A percentile compares a stretch with the other conserved stretches of the same genome.
Conservation (phyloP, 2,797 vertebrate genomes). For the Spinibarbus caldwelli region DNA sequence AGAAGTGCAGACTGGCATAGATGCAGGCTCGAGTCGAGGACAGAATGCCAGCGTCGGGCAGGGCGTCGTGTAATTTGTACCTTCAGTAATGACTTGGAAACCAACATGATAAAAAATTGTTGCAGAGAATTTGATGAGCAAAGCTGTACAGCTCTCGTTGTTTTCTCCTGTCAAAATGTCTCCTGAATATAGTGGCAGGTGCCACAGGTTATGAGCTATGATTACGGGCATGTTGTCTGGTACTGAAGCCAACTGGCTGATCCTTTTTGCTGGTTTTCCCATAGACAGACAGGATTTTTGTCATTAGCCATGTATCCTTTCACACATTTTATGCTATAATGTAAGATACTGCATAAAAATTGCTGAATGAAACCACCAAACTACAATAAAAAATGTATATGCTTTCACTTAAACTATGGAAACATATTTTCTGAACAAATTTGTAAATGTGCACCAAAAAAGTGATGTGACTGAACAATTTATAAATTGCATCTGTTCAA, state of each 20-base stretch:
- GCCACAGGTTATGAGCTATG: constrained; percentile 29
- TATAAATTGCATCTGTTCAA: too few relatives aligned
- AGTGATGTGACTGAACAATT: too few relatives aligned
- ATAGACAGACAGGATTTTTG: background rate
- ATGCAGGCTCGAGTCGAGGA: constrained; percentile 27
- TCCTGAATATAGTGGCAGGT: constrained; percentile 27
- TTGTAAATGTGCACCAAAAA: too few relatives aligned
- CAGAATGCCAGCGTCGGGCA: constrained; percentile 17
- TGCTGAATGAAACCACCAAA: background rate
- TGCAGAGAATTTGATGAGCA: constrained; percentile 38
- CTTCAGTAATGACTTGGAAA: constrained; percentile 44
- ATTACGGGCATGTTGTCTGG: background rate
- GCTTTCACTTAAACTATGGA: too few relatives aligned
- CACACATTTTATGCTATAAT: background rate
- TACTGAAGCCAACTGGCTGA: constrained; percentile 24
- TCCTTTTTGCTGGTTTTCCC: background rate
- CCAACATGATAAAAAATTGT: constrained; percentile 31
- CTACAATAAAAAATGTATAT: background rate
- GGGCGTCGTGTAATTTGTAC: constrained; percentile 15
- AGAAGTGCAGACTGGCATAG: constrained; percentile 44
- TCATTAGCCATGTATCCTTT: background rate
- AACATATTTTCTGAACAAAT: too few relatives aligned
- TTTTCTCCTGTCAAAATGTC: constrained; percentile 3
- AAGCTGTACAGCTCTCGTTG: constrained; percentile 19
- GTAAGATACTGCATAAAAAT: background rate